A percentile compares a stretch with the other conserved stretches of the same genome.
phyloP scores from a whole-genome alignment of 2,797 vertebrate genomes.

The Telmatherina bonti region DNA sequence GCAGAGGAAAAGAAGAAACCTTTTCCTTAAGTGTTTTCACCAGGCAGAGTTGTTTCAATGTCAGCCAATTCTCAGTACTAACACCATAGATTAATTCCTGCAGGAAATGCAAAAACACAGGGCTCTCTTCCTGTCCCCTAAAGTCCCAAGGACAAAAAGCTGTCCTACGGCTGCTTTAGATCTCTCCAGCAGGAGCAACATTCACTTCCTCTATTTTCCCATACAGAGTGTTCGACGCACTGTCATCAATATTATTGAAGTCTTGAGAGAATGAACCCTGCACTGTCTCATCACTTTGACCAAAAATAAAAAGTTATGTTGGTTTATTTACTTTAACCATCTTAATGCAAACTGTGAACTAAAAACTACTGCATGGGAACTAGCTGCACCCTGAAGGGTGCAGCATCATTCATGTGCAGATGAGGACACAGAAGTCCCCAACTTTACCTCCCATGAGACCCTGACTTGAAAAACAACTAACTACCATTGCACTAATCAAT shows the following conservation, averaged over 20 bases:
- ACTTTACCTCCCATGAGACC: not conserved
- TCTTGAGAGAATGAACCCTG: conserved; percentile 42
- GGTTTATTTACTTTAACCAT: conserved; percentile 37
- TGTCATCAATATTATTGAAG: conserved; percentile 19
- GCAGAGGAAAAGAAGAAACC: conserved; percentile 24
- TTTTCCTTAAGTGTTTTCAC: conserved; percentile 42
- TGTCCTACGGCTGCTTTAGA: conserved; percentile 31
- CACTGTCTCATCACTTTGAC: conserved; percentile 26
- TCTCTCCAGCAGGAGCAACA: conserved; percentile 46
- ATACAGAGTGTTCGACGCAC: conserved; percentile 11
- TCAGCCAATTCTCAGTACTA: conserved; percentile 59
- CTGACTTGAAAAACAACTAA: not conserved
- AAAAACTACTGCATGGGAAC: conserved; percentile 32
- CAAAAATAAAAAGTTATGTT: conserved; percentile 27
- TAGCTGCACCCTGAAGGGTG: not conserved
- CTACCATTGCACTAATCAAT: conserved; percentile 54
- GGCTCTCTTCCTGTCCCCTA: conserved; percentile 18
- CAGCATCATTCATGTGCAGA: not conserved
- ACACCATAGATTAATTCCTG: conserved; percentile 52
- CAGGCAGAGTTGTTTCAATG: conserved; percentile 49
- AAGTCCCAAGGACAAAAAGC: conserved; percentile 50
- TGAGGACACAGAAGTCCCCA: not conserved
- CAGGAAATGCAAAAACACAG: conserved; percentile 45
- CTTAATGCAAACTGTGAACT: conserved; percentile 32
- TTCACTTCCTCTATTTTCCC: conserved; percentile 31